Evolutionary conservation across 2,113 vertebrate species (phyloP).

Genomic region (Epinephelus lanceolatus): DNA sequence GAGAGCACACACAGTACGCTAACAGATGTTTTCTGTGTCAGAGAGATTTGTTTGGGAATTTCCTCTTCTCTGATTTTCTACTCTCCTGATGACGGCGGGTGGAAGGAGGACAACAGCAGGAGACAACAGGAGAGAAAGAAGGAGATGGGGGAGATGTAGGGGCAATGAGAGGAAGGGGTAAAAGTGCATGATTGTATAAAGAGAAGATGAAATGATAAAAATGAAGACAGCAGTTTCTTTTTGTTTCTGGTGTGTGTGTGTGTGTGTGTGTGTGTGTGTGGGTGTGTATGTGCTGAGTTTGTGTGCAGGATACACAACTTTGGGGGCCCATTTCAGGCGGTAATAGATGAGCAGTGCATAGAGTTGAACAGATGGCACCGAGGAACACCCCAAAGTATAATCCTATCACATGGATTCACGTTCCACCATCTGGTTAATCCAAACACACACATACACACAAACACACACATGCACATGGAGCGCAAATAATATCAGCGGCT

Average conservation of each 20-base stretch:
- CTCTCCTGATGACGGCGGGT: constrained; percentile 50
- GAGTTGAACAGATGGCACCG: constrained; percentile 91
- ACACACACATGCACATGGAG: constrained; percentile 66
- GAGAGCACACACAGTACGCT: constrained; percentile 31
- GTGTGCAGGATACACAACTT: constrained; percentile 71
- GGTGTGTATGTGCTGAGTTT: constrained; percentile 39
- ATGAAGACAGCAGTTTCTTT: constrained; percentile 30
- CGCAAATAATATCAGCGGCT: constrained; percentile 89
- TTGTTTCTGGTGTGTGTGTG: constrained; percentile 17
- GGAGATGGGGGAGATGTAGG: constrained; percentile 9
- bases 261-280: too few species aligned
- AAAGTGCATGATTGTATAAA: constrained; percentile 25
- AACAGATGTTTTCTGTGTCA: constrained; percentile 71
- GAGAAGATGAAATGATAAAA: constrained; percentile 20
- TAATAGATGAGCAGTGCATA: constrained; percentile 79
- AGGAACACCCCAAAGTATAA: constrained; percentile 96
- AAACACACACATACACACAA: constrained; percentile 55
- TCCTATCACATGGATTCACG: constrained; percentile 97
- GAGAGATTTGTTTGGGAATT: constrained; percentile 77
- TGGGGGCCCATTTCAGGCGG: constrained; percentile 76
- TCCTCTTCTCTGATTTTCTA: constrained; percentile 70
- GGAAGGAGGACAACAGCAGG: constrained; percentile 51
- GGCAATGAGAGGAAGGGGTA: neutral
- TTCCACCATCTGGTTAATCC: constrained; percentile 97
- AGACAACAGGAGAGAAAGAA: constrained; percentile 32